Evolutionary conservation across 1,140 invertebrate genomes (phyloP), one percentile per base, ranked within the genome.

Genomic region (Pseudomyrmex concolor): DNA sequence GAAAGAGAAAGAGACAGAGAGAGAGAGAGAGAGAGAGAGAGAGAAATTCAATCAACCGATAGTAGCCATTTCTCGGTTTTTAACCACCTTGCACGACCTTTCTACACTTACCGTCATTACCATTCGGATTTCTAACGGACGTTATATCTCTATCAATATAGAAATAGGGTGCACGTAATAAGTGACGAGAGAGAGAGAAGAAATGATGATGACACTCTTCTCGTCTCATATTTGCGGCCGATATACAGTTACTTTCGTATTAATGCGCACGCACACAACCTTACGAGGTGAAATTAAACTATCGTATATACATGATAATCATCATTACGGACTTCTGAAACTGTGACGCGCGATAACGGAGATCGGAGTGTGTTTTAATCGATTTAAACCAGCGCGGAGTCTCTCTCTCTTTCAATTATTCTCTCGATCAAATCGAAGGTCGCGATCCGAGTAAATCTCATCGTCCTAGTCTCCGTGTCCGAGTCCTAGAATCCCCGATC

Each of bases 401-500:
- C 34, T 34, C 34, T 25, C 1, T 15, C 22, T 15, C 1, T 51
- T 19, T 19, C 45, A 17, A 76, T 66, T 67, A 67, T 43, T 17
- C 12, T 19, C 10, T 0, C 4, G 7, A 57, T 59, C 45, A 55
- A 57, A 34, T 48, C 9, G 10, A 78, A 68, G 54, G 7, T 77
- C 74, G 59, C 12, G 19, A 71, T 70, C 51, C 34, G 5, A 34
- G 34, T 34, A 34, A 15, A 80, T 59, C 43, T 19, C 19, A 4
- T 17, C 17, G 25, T 17, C 15, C 34, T 13, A 54, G 34, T 45
- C 25, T 45, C 12, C 77, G 67, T 17, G 60, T 25, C 7, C 63
- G 74, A 57, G 19, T 59, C 76, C 66, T 80, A 71, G 76, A 80
- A 80, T 54, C 66, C 76, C 70, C 76, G 66, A 70, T 80, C 45